Percentiles rank a stretch among this genome's conserved stretches.
phyloP scores from a whole-genome alignment of 2,888 invertebrate genomes.

The Stenoptilia bipunctidactyla region DNA sequence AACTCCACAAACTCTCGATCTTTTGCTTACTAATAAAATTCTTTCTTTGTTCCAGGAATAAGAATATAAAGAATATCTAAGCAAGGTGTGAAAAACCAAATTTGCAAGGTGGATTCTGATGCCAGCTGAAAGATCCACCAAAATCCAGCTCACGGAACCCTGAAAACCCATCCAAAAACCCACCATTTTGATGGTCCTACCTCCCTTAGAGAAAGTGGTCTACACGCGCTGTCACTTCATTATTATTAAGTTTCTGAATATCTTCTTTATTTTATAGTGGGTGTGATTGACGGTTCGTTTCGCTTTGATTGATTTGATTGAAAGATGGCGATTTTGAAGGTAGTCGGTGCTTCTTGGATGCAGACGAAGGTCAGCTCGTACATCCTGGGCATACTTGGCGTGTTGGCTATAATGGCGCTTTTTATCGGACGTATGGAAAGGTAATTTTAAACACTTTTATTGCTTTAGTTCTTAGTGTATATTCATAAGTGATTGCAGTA shows the following conservation, averaged over 20 bases:
- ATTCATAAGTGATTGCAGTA: no score
- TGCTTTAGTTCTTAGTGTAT: no score
- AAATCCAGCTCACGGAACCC: conserved; percentile 19
- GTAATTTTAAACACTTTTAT: no score
- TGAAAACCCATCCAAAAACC: conserved; percentile 30
- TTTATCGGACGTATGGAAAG: conserved; percentile 79
- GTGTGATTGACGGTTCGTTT: conserved; percentile 16
- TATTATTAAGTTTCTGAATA: conserved; percentile 67
- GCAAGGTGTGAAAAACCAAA: conserved; percentile 33
- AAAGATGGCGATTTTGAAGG: conserved; percentile 76
- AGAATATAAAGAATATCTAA: conserved; percentile 16
- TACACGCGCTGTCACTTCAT: conserved; percentile 69
- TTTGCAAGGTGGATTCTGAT: conserved; percentile 35
- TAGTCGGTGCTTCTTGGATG: conserved; percentile 83
- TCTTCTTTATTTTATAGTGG: conserved; percentile 62
- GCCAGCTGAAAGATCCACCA: conserved; percentile 33
- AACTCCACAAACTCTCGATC: no score
- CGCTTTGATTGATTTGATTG: conserved; percentile 19
- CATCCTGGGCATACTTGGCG: conserved; percentile 76
- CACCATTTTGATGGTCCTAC: conserved; percentile 59
- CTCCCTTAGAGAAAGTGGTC: conserved; percentile 49
- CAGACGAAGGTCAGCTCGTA: conserved; percentile 81
- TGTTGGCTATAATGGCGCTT: conserved; percentile 77
- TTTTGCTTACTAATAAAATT: no score
- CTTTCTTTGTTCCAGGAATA: conserved; percentile 52